Base-by-base conservation (phyloP, 92 coral and sea anemone genomes). In the Galaxea fascicularis region DNA sequence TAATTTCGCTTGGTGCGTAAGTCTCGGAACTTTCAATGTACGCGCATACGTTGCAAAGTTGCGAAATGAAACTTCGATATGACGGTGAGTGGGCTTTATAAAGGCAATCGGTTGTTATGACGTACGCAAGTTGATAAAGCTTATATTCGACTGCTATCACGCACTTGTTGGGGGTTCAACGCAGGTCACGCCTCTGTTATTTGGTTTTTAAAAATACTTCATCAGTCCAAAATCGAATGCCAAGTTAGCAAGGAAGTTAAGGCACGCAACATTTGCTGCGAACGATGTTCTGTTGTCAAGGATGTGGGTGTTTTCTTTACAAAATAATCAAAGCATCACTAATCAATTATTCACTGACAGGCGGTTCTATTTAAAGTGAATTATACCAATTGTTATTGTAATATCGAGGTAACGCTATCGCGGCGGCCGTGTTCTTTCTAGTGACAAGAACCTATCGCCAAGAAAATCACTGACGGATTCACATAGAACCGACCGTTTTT, bases 111-210 rank as follows among this genome's bases (percentile, higher is more conserved):
- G 30, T 30, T 22, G 30, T 22, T 1, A 28, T 79, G 84, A 79
- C 84, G 84, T 66, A 57, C 25, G 28, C 27, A 79, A 51, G 31
- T n/a, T 35, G 76, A 47, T 45, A 66, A 65, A 45, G 31, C 46
- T 78, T 7, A 58, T 63, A 54, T 53, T 35, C 22, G 58, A 27
- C 41, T 28, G 27, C 3, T 71, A 71, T 30, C 44, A 53, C 31
- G 58, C 59, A 51, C 51, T 27, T 18, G 65, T 47, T 15, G 1
- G 4, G 46, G 14, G 27, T 27, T 79, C 71, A 27, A 24, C 27
- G 56, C 10, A 31, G 30, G 7, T 79, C 84, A 65, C 65, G 75
- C 74, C 49, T 62, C 31, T n/a, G 10, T 14, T 8, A 14, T 69
- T 25, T 45, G 30, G 24, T 0, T 15, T 39, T 60, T 49, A 65